These are phyloP conservation scores for Dryoscopus gambensis DNA, from an alignment of 2,113 vertebrate species.

Conservation along the genomic window DNA sequence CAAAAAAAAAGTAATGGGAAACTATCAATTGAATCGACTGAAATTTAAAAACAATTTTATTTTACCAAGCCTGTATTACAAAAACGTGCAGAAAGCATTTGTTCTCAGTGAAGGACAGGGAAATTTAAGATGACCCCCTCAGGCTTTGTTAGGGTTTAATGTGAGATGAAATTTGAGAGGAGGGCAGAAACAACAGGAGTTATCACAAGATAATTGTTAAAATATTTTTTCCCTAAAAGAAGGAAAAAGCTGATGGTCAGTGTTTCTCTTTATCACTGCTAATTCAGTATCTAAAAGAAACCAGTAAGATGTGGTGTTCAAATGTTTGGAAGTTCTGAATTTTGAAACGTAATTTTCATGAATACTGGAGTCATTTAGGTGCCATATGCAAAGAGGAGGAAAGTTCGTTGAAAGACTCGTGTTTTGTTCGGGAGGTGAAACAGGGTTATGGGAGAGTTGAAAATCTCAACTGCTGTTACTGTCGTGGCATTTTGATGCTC, in stretches of 20 bases:
- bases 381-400: background rate
- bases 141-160: background rate
- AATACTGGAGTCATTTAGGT: background rate
- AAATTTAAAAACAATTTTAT: background rate
- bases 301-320: background rate
- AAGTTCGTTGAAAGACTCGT: background rate
- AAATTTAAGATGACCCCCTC: background rate
- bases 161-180: background rate
- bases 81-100: background rate
- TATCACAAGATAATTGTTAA: background rate
- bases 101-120: background rate
- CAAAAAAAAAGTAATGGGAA: background rate
- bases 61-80: background rate
- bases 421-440: background rate
- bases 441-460: background rate
- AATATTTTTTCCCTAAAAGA: fast-evolving
- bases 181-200: background rate
- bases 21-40: background rate
- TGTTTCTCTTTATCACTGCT: background rate
- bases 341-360: background rate
- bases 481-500: background rate
- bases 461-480: fast-evolving
- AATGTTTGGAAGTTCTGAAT: background rate
- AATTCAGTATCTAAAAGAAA: background rate
- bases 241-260: fast-evolving